These are phyloP conservation scores for Polydrusus pterygomalis DNA, from an alignment of 2,888 invertebrate species.

Conservation along the genomic window DNA sequence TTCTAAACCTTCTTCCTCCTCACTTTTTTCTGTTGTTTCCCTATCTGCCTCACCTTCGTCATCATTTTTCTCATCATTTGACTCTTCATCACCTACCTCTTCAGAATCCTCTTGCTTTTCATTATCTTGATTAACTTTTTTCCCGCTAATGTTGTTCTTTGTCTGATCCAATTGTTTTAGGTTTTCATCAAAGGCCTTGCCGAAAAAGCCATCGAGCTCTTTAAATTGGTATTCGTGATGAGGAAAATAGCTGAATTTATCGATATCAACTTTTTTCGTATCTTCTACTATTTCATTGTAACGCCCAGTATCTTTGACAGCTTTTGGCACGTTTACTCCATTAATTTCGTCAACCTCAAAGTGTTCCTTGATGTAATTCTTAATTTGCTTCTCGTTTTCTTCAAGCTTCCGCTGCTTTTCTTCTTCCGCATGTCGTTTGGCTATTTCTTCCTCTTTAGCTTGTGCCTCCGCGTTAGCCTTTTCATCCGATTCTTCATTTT, in stretches of 20 bases:
- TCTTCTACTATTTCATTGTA: conserved; percentile 51
- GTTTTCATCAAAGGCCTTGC: conserved; percentile 35
- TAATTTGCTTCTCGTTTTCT: conserved; percentile 51
- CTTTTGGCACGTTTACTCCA: conserved; percentile 46
- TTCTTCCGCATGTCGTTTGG: conserved; percentile 34
- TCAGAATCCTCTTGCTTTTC: conserved; percentile 24
- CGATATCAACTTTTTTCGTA: conserved; percentile 44
- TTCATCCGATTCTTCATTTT: conserved; percentile 37
- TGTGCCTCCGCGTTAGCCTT: conserved; percentile 32
- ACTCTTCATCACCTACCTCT: conserved; percentile 45
- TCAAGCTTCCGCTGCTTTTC: conserved; percentile 40
- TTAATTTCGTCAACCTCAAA: conserved; percentile 56
- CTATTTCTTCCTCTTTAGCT: conserved; percentile 29
- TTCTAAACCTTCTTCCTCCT: conserved; percentile 20
- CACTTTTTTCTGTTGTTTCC: background rate
- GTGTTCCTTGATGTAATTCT: conserved; percentile 52
- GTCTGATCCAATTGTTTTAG: conserved; percentile 50
- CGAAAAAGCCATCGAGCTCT: conserved; percentile 26
- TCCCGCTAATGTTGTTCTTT: conserved; percentile 45
- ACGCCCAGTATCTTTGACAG: conserved; percentile 46
- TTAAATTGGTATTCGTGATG: conserved; percentile 27
- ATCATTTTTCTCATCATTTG: conserved; percentile 36
- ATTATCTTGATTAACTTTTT: conserved; percentile 30
- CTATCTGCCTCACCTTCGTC: conserved; percentile 32
- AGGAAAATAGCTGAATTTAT: conserved; percentile 20